These are phyloP conservation scores for Asbolus verrucosus DNA, from an alignment of 1,140 invertebrate genomes.

Conservation along the genomic window DNA sequence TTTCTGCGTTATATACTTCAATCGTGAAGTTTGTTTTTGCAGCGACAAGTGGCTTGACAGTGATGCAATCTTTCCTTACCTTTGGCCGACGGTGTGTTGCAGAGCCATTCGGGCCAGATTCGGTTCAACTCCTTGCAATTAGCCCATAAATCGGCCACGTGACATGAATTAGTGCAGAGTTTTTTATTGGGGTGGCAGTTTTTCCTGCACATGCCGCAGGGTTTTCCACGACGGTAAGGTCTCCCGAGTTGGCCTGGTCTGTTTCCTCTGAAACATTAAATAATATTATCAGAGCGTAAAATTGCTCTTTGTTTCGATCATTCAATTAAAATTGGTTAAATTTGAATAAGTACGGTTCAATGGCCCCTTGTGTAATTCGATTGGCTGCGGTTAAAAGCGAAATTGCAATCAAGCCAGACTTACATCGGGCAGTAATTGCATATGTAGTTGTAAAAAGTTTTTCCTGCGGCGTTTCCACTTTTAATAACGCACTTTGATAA, in stretches of 20 bases:
- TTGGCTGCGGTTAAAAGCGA: too few relatives aligned
- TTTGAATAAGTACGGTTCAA: constrained; percentile 4
- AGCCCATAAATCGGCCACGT: constrained; percentile 76
- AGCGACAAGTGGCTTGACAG: constrained; percentile 80
- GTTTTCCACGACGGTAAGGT: constrained; percentile 76
- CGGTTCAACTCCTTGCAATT: constrained; percentile 77
- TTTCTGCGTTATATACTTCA: too few relatives aligned
- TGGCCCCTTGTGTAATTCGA: too few relatives aligned
- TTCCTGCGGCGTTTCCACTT: constrained; percentile 63
- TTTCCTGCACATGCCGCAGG: constrained; percentile 75
- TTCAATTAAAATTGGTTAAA: constrained; percentile 12
- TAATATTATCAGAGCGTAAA: constrained; percentile 32
- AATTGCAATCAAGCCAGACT: too few relatives aligned
- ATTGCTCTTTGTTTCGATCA: background rate
- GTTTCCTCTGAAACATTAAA: constrained; percentile 75
- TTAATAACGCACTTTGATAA: constrained; percentile 74
- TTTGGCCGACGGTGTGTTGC: constrained; percentile 69
- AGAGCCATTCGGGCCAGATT: constrained; percentile 74
- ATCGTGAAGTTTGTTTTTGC: constrained; percentile 66
- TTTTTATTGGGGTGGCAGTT: constrained; percentile 73
- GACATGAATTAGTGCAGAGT: constrained; percentile 82
- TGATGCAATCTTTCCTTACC: constrained; percentile 70
- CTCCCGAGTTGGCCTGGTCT: constrained; percentile 70
- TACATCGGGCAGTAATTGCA: constrained; percentile 90
- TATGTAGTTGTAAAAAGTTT: constrained; percentile 83